Evolutionary conservation across 2,888 invertebrate genomes (phyloP), one percentile per base, ranked within the genome.

Genomic region (Psylliodes chrysocephalus): DNA sequence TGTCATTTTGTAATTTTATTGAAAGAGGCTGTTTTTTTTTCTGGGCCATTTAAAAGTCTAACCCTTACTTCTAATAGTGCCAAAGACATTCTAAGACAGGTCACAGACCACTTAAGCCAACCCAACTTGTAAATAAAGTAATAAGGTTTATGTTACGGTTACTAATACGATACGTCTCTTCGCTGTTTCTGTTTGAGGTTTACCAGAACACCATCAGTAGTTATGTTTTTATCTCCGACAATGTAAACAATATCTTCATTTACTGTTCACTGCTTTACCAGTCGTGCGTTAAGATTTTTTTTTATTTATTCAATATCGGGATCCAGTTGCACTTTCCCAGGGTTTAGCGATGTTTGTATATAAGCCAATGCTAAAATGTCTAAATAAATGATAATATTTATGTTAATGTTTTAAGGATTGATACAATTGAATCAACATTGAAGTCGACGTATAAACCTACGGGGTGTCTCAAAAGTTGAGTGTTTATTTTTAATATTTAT

Each of bases 231-330:
- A 46, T 62, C 55, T 55, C 30, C 33, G 55, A 55, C 30, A 56
- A 62, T 17, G 44, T 62, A 62, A 62, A 62, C 62, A 62, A 62
- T 56, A 55, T 42, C 49, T 14, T 30, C 54, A 17, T 61, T 61
- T 46, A 55, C 35, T 47, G 38, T 55, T 54, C 46, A 14, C 46
- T 25, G 28, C 25, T 53, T 46, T 17, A 10, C 33, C 19, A 60
- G 10, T 35, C 46, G 44, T 56, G 56, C 56, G 56, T 30, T 49
- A 40, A 38, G 42, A 40, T 54, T 42, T n/a, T 18, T n/a, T 22
- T 49, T 12, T 59, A 49, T 59, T 59, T 59, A 59, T 59, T 40
- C 15, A 40, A 40, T 25, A 18, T 19, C 17, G 4, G 40, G 28
- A 49, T 59, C 28, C 8, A 12, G 28, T 49, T 59, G 49, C 57